Base-by-base conservation (phyloP, 2,113 vertebrate genomes). In the Sardina pilchardus region DNA sequence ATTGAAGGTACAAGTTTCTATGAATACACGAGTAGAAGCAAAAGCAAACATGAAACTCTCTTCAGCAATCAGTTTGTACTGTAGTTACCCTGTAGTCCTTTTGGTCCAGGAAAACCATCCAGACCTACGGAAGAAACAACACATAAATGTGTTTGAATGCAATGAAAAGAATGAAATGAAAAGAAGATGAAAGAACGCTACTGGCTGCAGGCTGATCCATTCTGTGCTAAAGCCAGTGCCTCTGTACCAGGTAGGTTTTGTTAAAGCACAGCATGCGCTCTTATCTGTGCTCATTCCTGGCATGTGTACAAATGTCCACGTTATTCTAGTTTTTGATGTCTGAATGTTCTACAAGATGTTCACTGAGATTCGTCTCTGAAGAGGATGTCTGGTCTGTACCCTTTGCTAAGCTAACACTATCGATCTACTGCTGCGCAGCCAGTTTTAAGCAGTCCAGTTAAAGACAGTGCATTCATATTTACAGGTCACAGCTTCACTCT, bases 61-160 rank as follows among this genome's bases (percentile, higher is more conserved):
- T 59, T 59, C 19, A 24, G 19, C 9, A 47, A 47, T 47, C 12
- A 30, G 26, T 16, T 71, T 34, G 9, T 44, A 44, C 44, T 44
- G 1, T 0, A 83, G 86, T 83, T 91, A 94, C 94, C 94, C 45
- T 90, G 92, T 3, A 1, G 0, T 44, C 94, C 94, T 50, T 39
- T 16, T 36, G 30, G 78, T 17, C 86, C 94, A 48, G 81, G 82
- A 0, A 0, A 2, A 84, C 90, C 92, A n/a, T 56, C 63, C 63
- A 71, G 6, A 30, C 63, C 63, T 71, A 34, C 4, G 12, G 26
- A 71, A 34, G 63, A 71, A 71, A 71, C 63, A 71, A 4, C 26
- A 71, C 63, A 71, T 59, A 21, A 6, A 6, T 59, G 5, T 24
- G 5, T 24, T 21, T 59, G 53, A 6, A 59, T 56, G 0, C n/a